Evolutionary conservation across 2,797 vertebrate species (phyloP).

Genomic region (Rhodeus uyekii): DNA sequence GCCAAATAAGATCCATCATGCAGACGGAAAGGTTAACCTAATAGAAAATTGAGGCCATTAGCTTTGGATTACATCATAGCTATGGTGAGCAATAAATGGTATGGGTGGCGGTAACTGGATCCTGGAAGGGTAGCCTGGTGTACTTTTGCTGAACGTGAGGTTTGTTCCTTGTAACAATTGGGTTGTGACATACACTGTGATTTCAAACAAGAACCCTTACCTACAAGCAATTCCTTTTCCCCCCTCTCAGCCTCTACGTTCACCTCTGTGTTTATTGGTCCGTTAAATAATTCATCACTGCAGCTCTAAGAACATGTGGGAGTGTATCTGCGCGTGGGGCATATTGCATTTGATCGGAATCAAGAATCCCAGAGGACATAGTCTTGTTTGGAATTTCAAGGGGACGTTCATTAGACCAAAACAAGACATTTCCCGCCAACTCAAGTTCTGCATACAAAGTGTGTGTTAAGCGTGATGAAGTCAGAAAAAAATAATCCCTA

Average conservation of each 20-base stretch:
- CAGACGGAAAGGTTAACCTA: constrained; percentile 38
- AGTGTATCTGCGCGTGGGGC: constrained; percentile 24
- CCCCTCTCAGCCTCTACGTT: constrained; percentile 44
- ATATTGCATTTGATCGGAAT: constrained; percentile 33
- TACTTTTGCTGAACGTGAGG: constrained; percentile 29
- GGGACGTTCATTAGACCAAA: constrained; percentile 43
- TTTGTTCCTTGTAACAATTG: constrained; percentile 20
- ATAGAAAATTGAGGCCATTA: constrained; percentile 38
- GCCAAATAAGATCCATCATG: constrained; percentile 25
- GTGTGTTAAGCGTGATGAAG: constrained; percentile 22
- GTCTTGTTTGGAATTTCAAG: constrained; percentile 32
- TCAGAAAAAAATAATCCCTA: constrained; percentile 2
- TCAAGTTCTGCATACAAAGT: constrained; percentile 21
- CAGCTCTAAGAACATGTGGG: constrained; percentile 58
- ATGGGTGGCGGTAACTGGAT: background rate
- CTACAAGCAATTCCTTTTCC: constrained; percentile 42
- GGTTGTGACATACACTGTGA: constrained; percentile 46
- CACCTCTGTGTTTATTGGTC: constrained; percentile 65
- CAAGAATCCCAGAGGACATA: background rate
- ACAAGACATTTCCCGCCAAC: constrained; percentile 36
- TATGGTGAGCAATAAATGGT: constrained; percentile 37
- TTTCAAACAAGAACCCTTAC: constrained; percentile 40
- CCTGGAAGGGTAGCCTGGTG: constrained; percentile 12
- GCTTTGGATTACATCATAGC: constrained; percentile 40
- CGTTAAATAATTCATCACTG: constrained; percentile 72